Evolutionary conservation across 1,140 invertebrate species (phyloP), one percentile per base, ranked within the genome.

Genomic region (Drosophila busckii): DNA sequence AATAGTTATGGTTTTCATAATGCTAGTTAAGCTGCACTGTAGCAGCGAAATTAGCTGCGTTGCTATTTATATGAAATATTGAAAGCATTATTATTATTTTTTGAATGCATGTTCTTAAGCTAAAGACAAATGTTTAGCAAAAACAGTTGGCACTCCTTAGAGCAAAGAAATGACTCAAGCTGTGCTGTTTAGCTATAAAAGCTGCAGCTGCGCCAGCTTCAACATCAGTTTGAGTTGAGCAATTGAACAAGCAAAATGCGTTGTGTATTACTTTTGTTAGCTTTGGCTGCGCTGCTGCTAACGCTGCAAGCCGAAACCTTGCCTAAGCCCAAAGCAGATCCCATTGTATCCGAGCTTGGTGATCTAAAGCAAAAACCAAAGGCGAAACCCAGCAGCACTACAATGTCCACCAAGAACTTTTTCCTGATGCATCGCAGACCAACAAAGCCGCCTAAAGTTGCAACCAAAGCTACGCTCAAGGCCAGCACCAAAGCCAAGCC

Each of bases 391-490:
- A 10, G 20, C 7, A 10, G 20, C 3, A 61, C 52, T 0, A 55
- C 58, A 2, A 22, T 46, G 17, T 61, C 58, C 1, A 41, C 52
- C 16, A 55, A 12, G 16, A 52, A 55, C 35, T 17, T 61, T 3
- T 61, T 61, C 13, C 42, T 61, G 0, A 55, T 46, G 41, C 34
- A 55, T 2, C n/a, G n/a, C n/a, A n/a, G n/a, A 40, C 49, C 23
- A 19, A 26, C 31, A 8, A 12, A 22, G 7, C 10, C 15, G 4
- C 2, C 19, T 9, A 12, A n/a, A 20, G 4, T 1, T 1, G 2
- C 2, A 8, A 23, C 37, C 1, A 45, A 25, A 15, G 9, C 17
- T 3, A 28, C 15, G 31, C 8, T 13, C 7, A 22, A n/a, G 1
- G 12, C 1, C 19, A 46, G 34, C 7, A 4, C 34, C 3, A 13